Evolutionary conservation across 92 coral and sea anemone genomes (phyloP), one percentile per base, ranked within the genome.

Genomic region (Epizoanthus stellaris): DNA sequence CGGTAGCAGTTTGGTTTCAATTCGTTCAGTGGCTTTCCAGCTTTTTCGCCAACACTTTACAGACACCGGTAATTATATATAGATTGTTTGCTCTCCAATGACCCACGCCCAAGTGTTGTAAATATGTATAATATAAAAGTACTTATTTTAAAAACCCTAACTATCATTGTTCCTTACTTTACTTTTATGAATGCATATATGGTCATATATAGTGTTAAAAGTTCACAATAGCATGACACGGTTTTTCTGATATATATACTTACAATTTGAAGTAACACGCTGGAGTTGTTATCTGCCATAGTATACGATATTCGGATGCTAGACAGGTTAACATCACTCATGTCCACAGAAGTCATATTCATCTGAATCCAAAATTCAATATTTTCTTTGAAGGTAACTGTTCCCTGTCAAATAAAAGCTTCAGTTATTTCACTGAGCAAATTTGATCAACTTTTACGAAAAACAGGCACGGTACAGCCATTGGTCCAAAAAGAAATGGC

Each of bases 231-330:
- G 16, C 25, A 19, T 19, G 53, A 7, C 67, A 63, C 9, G 4
- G 67, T 20, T 2, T 25, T 47, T 47, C 10, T 1, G 20, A 20
- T 13, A 58, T n/a, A n/a, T n/a, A n/a, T n/a, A n/a, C 94, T 82
- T 77, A 93, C 97, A 88, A 93, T 94, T 87, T 93, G 87, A n/a
- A 93, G 86, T 8, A 93, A 30, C 10, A 89, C 77, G 5, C 93
- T 82, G 4, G 76, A 34, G 87, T 93, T 93, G 36, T 58, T 86
- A 17, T 84, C 56, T 15, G 79, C 64, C 76, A 90, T 34, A 7
- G 59, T 84, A 91, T 91, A 93, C 39, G 47, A 43, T 8, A 92
- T 80, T 70, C 86, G 90, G 58, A 91, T 76, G 14, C 67, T 68
- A 16, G 95, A 88, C 12, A 85, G 71, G 21, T 25, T 47, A 15